These are phyloP conservation scores for Exocentrus adspersus DNA, from an alignment of 2,888 invertebrate genomes.

Conservation along the genomic window DNA sequence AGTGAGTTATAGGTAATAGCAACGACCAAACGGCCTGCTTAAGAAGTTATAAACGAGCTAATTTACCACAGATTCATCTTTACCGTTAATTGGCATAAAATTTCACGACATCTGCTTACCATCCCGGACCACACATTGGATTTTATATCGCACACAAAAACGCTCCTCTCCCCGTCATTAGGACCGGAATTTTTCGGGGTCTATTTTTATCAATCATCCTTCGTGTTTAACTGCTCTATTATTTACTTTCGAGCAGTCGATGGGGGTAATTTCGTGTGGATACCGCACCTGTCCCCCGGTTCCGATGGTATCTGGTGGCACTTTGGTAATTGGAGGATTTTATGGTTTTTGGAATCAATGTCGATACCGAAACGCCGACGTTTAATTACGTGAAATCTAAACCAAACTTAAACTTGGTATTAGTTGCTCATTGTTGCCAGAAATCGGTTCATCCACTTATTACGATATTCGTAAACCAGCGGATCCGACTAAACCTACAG, in stretches of 20 bases:
- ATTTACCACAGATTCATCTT: slow-evolving; percentile 45
- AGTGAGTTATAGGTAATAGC: too few species aligned
- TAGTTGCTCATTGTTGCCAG: too few species aligned
- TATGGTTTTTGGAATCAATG: too few species aligned
- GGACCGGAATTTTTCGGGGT: slow-evolving; percentile 3
- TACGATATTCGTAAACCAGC: too few species aligned
- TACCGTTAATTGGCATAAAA: slow-evolving; percentile 54
- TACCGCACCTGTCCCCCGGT: slow-evolving; percentile 5
- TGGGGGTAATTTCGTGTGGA: slow-evolving; percentile 1
- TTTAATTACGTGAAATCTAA: neutral
- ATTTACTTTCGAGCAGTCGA: slow-evolving; percentile 9
- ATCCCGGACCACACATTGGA: slow-evolving; percentile 51
- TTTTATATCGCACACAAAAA: slow-evolving; percentile 30
- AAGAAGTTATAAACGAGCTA: slow-evolving; percentile 38
- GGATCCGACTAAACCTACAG: too few species aligned
- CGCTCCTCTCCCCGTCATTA: slow-evolving; percentile 25
- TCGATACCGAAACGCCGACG: neutral
- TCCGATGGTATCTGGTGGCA: neutral
- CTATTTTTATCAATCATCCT: slow-evolving; percentile 13
- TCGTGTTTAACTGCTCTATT: slow-evolving; percentile 11
- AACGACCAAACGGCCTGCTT: too few species aligned
- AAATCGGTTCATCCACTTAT: too few species aligned
- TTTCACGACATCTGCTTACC: slow-evolving; percentile 54
- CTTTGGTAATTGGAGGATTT: neutral
- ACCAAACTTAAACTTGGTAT: neutral